A percentile compares a stretch with the other conserved stretches of the same genome.
Evolutionary conservation across 2,797 vertebrate genomes (phyloP).

Genomic region (Enteromius radiatus): DNA sequence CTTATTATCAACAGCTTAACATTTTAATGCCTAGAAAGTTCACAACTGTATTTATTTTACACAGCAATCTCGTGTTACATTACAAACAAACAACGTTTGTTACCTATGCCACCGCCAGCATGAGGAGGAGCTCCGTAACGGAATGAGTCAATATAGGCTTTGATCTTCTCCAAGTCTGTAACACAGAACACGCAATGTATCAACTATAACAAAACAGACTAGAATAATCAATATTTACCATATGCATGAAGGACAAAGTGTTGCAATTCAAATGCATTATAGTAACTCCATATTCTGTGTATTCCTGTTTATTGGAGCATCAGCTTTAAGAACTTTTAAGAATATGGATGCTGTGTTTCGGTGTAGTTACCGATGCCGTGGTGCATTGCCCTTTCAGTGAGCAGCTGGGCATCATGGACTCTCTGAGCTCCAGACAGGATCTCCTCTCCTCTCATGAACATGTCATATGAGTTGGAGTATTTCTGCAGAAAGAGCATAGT

Average conservation of each 20-base stretch:
- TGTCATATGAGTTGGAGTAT: constrained; percentile 97
- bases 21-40: background rate
- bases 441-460: constrained; percentile 99
- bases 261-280: background rate
- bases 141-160: constrained; percentile 96
- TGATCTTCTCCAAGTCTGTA: constrained; percentile 98
- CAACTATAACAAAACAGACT: background rate
- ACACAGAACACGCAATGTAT: background rate
- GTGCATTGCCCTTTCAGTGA: constrained; percentile 91
- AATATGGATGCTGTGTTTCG: background rate
- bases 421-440: constrained; percentile 97
- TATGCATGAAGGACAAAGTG: too few relatives aligned
- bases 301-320: background rate
- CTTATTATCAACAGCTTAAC: background rate
- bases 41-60: background rate
- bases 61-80: background rate
- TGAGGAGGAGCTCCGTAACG: constrained; percentile 96
- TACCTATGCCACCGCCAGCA: constrained; percentile 96
- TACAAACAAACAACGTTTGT: constrained; percentile 47
- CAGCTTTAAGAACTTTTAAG: background rate
- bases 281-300: background rate
- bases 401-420: constrained; percentile 91
- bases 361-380: constrained; percentile 87
- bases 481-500: constrained; percentile 77
- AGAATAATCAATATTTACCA: background rate